Base-by-base conservation (phyloP, 2,888 invertebrate species). In the Norana najaformis region DNA sequence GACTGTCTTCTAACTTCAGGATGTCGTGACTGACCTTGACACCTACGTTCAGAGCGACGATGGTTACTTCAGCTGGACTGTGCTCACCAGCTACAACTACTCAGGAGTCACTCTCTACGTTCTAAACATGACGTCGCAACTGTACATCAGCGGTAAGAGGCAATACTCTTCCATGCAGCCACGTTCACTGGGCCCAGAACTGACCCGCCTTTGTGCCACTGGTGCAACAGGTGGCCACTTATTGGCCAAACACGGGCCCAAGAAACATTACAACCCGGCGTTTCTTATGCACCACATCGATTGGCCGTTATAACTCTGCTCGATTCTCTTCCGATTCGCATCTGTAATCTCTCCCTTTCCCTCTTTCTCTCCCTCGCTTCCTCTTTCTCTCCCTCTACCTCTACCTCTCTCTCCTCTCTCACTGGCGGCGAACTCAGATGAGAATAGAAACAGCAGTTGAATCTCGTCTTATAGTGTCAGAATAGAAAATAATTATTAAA, bases 41-140 rank as follows among this genome's bases (percentile, higher is more conserved):
- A 16, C 37, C 30, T 91, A 91, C 69, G 91, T 91, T 23, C 88
- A 90, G n/a, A 41, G 39, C 23, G 90, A 91, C 88, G 91, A 91
- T 69, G 91, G 91, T 4, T 88, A 83, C 39, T 91, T 53, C 90
- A 36, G 41, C 13, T 91, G 88, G 85, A 34, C n/a, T n/a, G 90
- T 83, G 39, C 34, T 89, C 23, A 90, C 38, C 18, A 38, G 89
- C 37, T 90, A 90, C 89, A 88, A 89, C 1, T 82, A 88, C 69
- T 39, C 38, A 4, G 38, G 83, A 23, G 91, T 90, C 37, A 90
- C 90, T 23, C 41, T 91, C 18, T 91, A 90, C 88, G 30, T 91
- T 30, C 16, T 90, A 88, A 91, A 91, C 88, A 90, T 91, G 90
- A 91, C 90, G 30, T 91, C 91, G 90, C 91, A 91, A 53, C 38